Base-by-base conservation (phyloP, 1,140 invertebrate genomes). In the Panagrolaimus sp. region DNA sequence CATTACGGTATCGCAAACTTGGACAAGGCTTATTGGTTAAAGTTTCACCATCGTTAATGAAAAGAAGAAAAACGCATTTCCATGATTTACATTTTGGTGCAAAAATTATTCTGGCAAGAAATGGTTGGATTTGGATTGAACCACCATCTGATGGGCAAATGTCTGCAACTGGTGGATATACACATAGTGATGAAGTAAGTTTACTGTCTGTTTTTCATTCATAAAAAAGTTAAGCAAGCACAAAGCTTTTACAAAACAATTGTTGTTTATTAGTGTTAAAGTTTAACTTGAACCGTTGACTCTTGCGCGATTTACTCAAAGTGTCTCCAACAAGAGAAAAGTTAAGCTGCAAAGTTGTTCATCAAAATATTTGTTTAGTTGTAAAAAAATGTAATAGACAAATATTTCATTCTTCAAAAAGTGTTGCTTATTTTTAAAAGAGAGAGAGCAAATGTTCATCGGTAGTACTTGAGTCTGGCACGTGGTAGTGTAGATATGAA, bases 61-160 rank as follows among this genome's bases (percentile, higher is more conserved):
- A 93, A 83, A 87, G 93, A 26, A 88, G 92, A 63, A 99, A 98
- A 84, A 94, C 91, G 52, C 94, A 98, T 84, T 98, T 97, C 83
- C 94, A 97, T 80, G 91, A 91, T 84, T 86, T 98, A 43, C 89
- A 90, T 0, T 91, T 90, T 83, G 94, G 94, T 0, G 90, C 90
- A 0, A 91, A 89, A 73, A 85, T 98, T 9, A 96, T 98, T 68
- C 87, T 98, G 9, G 95, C 95, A 9, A 73, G 79, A 76, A 98
- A 99, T 85, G 96, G 96, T 0, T 96, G 90, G 76, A 90, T 98
- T 65, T 98, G 93, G 93, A 91, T 99, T 63, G 90, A 89, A 67
- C 91, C 92, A 0, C 48, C 65, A 10, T n/a, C 55, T 15, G 38
- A 89, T 87, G 10, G 73, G 77, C 17, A 63, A 87, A 8, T 87